Conservation (phyloP, 1,140 invertebrate species). For the Battus philenor region DNA sequence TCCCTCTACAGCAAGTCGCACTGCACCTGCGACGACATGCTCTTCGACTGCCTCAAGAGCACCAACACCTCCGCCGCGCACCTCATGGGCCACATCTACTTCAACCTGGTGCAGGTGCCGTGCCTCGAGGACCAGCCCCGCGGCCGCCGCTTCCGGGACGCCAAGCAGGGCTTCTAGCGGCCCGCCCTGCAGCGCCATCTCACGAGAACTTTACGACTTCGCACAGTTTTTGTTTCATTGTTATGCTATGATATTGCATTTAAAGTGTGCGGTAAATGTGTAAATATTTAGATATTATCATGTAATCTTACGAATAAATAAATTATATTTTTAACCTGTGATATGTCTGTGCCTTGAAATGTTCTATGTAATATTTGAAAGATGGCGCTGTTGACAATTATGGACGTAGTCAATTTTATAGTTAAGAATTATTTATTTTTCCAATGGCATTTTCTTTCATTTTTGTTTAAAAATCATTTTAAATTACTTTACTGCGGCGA, state of each 20-base stretch:
- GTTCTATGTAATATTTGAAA: conserved; percentile 36
- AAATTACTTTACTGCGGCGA: conserved; percentile 1
- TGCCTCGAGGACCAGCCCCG: conserved; percentile 81
- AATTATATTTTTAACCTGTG: conserved; percentile 60
- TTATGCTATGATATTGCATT: conserved; percentile 41
- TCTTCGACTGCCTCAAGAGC: conserved; percentile 88
- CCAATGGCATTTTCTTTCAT: neutral
- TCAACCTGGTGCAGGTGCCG: conserved; percentile 87
- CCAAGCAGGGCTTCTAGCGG: conserved; percentile 68
- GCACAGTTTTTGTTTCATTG: conserved; percentile 35
- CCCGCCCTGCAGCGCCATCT: conserved; percentile 56
- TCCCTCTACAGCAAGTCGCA: conserved; percentile 92
- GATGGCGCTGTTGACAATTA: conserved; percentile 47
- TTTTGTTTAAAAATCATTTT: conserved; percentile 4
- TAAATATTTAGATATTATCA: conserved; percentile 34
- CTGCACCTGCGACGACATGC: conserved; percentile 88
- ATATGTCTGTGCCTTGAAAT: conserved; percentile 71
- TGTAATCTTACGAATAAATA: conserved; percentile 41
- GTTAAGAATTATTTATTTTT: conserved; percentile 21
- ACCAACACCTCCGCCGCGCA: conserved; percentile 82
- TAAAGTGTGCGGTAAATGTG: conserved; percentile 29
- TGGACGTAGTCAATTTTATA: conserved; percentile 14
- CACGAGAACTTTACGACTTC: conserved; percentile 31
- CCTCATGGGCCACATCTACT: conserved; percentile 91
- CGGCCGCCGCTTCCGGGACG: conserved; percentile 63